phyloP scores from a whole-genome alignment of 2,797 vertebrate genomes.

The Sciurus carolinensis region DNA sequence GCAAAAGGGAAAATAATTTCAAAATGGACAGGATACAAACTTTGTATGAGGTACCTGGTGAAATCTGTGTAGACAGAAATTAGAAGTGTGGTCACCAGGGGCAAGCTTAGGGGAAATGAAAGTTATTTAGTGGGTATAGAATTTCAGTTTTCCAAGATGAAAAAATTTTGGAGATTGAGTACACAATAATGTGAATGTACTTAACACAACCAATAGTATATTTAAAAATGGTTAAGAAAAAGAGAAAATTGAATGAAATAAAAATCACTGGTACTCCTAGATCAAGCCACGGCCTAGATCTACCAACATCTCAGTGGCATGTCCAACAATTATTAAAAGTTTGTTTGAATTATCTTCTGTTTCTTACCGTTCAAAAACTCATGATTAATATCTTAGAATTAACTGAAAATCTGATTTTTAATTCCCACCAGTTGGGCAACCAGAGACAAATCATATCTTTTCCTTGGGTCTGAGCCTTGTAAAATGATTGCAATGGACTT shows the following conservation, averaged over 20 bases:
- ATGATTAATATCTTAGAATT: neutral
- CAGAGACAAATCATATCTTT: neutral
- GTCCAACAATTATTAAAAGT: neutral
- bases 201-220: neutral
- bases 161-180: neutral
- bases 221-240: constrained; percentile 15
- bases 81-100: neutral
- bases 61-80: neutral
- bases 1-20: neutral
- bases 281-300: neutral
- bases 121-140: neutral
- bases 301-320: neutral
- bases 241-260: neutral
- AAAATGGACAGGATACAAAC: neutral
- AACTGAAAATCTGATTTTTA: constrained; percentile 19
- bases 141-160: neutral
- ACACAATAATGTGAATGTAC: neutral
- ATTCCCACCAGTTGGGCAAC: neutral
- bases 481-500: constrained; percentile 12
- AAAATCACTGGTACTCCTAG: neutral
- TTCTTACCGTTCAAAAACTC: neutral
- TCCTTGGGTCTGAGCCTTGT: neutral
- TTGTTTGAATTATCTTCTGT: constrained; percentile 16
- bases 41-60: neutral
- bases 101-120: neutral